phyloP scores from a whole-genome alignment of 2,113 vertebrate species.

The Zeus faber region DNA sequence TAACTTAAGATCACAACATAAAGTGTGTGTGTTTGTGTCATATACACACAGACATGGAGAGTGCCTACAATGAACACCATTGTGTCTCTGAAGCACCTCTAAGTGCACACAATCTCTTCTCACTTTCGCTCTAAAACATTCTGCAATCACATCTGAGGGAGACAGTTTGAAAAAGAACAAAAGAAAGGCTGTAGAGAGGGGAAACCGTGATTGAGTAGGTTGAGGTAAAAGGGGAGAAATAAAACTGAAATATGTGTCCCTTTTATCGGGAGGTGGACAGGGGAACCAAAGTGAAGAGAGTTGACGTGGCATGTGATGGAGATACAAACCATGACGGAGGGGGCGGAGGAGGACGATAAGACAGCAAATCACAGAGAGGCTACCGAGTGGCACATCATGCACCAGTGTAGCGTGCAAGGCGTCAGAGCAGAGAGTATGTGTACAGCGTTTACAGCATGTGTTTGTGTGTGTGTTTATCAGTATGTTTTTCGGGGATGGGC shows the following conservation, averaged over 20 bases:
- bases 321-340: constrained; percentile 35
- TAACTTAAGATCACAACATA: constrained; percentile 35
- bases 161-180: not conserved
- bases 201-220: not conserved
- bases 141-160: not conserved
- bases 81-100: not conserved
- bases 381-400: constrained; percentile 41
- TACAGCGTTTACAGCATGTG: not conserved
- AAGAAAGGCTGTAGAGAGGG: not conserved
- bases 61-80: not conserved
- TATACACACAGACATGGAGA: no score
- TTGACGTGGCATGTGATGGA: constrained; percentile 11
- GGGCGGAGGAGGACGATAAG: constrained; percentile 46
- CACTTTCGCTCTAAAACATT: no score
- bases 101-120: no score
- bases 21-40: no score
- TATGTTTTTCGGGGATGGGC: constrained; percentile 9
- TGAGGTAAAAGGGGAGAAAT: constrained; percentile 11
- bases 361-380: constrained; percentile 27
- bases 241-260: constrained; percentile 9
- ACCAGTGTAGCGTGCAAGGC: constrained; percentile 26
- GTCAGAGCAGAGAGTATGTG: not conserved
- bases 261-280: constrained; percentile 1
- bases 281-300: constrained; percentile 7
- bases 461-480: constrained; percentile 1